Evolutionary conservation across 2,888 invertebrate species (phyloP).

Genomic region (Oscheius sp.): DNA sequence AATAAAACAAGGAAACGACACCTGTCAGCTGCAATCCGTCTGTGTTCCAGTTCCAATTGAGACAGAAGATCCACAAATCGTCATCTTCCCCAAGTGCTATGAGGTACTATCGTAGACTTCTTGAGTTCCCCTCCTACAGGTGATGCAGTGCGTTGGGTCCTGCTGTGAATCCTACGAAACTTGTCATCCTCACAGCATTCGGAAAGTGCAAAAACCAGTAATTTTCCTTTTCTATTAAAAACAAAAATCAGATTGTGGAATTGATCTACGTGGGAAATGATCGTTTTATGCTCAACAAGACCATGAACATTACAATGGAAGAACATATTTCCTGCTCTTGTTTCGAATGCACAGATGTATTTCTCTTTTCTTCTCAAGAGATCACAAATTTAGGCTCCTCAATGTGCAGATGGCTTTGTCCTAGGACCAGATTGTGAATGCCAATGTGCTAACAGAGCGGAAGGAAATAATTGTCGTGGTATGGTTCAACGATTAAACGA

Average conservation of each 20-base stretch:
- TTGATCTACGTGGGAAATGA: constrained; percentile 49
- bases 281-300: constrained; percentile 49
- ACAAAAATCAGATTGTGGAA: constrained; percentile 38
- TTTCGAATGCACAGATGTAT: constrained; percentile 45
- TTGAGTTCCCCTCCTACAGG: constrained; percentile 29
- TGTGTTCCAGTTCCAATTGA: constrained; percentile 44
- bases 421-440: constrained; percentile 42
- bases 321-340: constrained; percentile 56
- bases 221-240: neutral
- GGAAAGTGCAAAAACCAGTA: constrained; percentile 44
- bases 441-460: constrained; percentile 42
- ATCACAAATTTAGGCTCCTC: constrained; percentile 31
- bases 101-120: constrained; percentile 26
- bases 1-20: constrained; percentile 46
- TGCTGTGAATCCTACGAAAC: constrained; percentile 46
- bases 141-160: constrained; percentile 54
- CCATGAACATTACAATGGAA: constrained; percentile 53
- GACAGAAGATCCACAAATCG: constrained; percentile 41
- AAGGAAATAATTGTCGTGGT: constrained; percentile 41
- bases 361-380: no score
- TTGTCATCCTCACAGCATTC: constrained; percentile 46
- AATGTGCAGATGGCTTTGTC: constrained; percentile 35
- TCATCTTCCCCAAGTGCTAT: constrained; percentile 47
- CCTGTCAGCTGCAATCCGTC: constrained; percentile 46
- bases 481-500: neutral